These are phyloP conservation scores for Pseudolaguvia tuberculata DNA, from an alignment of 2,113 vertebrate species.

Conservation along the genomic window DNA sequence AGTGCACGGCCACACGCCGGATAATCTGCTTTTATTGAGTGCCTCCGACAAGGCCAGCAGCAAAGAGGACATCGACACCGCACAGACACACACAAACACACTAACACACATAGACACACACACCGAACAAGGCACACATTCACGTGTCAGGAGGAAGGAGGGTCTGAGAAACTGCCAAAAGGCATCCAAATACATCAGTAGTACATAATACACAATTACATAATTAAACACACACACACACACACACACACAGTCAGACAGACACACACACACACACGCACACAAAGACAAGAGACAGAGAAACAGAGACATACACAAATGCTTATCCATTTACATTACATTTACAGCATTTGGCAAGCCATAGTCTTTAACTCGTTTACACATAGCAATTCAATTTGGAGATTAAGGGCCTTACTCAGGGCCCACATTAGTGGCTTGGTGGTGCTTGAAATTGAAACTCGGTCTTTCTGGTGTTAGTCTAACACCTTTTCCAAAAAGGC, in stretches of 20 bases:
- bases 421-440: no score
- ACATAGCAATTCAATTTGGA: no score
- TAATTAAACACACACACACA: background rate
- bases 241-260: background rate
- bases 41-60: conserved; percentile 49
- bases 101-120: background rate
- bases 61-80: conserved; percentile 45
- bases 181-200: conserved; percentile 3
- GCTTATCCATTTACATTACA: no score
- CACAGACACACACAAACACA: conserved; percentile 17
- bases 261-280: background rate
- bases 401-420: no score
- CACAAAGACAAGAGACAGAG: background rate
- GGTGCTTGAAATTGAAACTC: no score
- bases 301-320: no score
- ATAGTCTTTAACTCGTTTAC: no score
- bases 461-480: no score
- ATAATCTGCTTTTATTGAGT: conserved; percentile 64
- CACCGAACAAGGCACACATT: conserved; percentile 1
- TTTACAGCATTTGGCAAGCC: no score
- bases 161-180: background rate
- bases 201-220: conserved; percentile 9
- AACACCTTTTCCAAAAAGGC: no score
- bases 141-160: conserved; percentile 1
- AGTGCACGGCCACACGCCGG: conserved; percentile 52